These are phyloP conservation scores for Zosterops hypoxanthus DNA, from an alignment of 2,113 vertebrate genomes.

Conservation along the genomic window DNA sequence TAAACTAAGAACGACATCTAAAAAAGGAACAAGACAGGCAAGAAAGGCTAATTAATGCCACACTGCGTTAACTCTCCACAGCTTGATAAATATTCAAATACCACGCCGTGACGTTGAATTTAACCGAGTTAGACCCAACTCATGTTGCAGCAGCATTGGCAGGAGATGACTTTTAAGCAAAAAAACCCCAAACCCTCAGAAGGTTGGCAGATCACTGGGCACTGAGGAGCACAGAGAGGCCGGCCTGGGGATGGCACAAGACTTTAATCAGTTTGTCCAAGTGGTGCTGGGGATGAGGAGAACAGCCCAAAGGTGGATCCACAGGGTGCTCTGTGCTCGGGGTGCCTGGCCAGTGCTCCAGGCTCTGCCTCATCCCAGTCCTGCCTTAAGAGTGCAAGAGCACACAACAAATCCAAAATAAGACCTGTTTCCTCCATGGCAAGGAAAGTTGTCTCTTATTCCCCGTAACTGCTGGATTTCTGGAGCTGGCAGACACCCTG, in stretches of 20 bases:
- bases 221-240: neutral
- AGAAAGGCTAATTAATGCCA: constrained; percentile 75
- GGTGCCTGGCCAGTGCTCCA: neutral
- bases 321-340: fast-evolving
- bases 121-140: constrained; percentile 11
- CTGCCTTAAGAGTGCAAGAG: neutral
- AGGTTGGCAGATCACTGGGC: neutral
- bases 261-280: neutral
- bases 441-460: neutral
- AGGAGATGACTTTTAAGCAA: neutral
- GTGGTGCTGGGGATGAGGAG: neutral
- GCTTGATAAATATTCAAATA: constrained; percentile 71
- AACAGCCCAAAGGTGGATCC: neutral
- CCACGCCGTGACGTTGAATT: constrained; percentile 17
- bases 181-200: neutral
- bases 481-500: neutral
- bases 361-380: neutral
- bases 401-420: neutral
- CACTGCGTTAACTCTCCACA: constrained; percentile 69
- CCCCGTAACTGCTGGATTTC: neutral
- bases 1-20: constrained; percentile 69
- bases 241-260: neutral
- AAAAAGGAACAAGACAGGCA: constrained; percentile 69
- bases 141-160: neutral
- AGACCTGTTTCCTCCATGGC: neutral